Evolutionary conservation across 2,797 vertebrate species (phyloP).

Genomic region (Anas flavirostris): DNA sequence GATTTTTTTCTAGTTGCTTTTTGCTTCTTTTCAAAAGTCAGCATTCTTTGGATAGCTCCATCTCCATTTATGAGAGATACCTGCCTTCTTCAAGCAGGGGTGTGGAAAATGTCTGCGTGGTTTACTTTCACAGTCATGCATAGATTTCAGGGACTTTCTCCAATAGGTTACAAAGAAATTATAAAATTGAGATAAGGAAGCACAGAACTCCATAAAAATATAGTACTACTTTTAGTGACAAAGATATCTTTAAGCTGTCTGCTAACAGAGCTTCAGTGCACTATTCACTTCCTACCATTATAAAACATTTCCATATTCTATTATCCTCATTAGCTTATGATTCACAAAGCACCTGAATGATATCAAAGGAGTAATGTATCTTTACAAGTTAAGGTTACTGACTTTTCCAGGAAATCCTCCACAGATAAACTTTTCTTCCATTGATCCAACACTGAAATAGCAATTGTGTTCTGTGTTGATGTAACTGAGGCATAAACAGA

Average conservation of each 20-base stretch:
- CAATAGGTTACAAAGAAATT: neutral
- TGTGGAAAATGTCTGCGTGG: rapidly evolving
- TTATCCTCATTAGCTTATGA: neutral
- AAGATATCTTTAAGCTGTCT: neutral
- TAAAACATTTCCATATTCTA: neutral
- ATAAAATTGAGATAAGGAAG: neutral
- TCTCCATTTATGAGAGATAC: neutral
- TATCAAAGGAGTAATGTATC: neutral
- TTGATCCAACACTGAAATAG: constrained; percentile 59
- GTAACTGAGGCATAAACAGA: constrained; percentile 44
- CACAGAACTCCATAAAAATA: neutral
- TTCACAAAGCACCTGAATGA: neutral
- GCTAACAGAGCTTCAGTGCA: neutral
- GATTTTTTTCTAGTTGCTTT: neutral
- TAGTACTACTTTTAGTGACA: neutral
- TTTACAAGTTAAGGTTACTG: constrained; percentile 54
- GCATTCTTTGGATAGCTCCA: neutral
- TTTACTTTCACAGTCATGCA: neutral
- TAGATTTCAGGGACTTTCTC: neutral
- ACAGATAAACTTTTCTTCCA: constrained; percentile 62
- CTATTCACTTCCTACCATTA: neutral
- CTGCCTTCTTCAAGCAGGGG: neutral
- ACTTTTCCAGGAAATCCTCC: constrained; percentile 80
- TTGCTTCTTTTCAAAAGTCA: neutral
- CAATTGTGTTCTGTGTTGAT: constrained; percentile 18